Percentiles rank a stretch among this genome's conserved stretches.
These are phyloP conservation scores for Epinephelus awoara DNA, from an alignment of 2,797 vertebrate genomes.

Conservation along the genomic window DNA sequence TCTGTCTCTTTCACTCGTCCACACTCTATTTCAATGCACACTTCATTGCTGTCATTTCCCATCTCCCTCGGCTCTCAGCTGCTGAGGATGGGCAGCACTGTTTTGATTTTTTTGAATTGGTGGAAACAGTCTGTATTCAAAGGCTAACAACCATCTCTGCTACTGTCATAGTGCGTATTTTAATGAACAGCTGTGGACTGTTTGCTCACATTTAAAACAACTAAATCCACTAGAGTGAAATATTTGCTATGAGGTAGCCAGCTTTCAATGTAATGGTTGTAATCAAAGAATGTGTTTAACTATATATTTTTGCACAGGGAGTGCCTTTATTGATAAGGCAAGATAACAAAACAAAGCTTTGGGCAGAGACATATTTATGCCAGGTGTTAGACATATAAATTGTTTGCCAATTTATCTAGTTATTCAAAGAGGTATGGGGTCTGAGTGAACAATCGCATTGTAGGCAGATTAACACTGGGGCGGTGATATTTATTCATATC, in stretches of 20 bases:
- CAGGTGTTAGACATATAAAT: no score
- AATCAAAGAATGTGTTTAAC: neutral
- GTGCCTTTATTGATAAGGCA: neutral
- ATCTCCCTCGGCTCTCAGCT: constrained; percentile 1
- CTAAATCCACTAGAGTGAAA: neutral
- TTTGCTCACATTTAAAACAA: constrained; percentile 1
- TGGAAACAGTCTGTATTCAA: neutral
- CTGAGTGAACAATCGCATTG: neutral
- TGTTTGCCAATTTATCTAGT: neutral
- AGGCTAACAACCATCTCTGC: neutral
- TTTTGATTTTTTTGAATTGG: constrained; percentile 7
- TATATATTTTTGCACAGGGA: neutral
- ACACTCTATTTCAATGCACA: constrained; percentile 15
- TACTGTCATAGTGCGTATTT: neutral
- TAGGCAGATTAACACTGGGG: neutral
- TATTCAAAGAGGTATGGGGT: neutral
- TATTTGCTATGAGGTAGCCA: neutral
- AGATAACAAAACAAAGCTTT: neutral
- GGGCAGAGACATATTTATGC: neutral
- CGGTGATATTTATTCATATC: neutral
- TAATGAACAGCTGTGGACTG: neutral
- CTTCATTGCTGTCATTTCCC: constrained; percentile 22
- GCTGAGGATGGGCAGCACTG: neutral
- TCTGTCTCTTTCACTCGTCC: neutral
- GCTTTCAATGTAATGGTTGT: neutral